Base-by-base conservation (phyloP, 2,888 invertebrate species). In the Habroteleia sp. region DNA sequence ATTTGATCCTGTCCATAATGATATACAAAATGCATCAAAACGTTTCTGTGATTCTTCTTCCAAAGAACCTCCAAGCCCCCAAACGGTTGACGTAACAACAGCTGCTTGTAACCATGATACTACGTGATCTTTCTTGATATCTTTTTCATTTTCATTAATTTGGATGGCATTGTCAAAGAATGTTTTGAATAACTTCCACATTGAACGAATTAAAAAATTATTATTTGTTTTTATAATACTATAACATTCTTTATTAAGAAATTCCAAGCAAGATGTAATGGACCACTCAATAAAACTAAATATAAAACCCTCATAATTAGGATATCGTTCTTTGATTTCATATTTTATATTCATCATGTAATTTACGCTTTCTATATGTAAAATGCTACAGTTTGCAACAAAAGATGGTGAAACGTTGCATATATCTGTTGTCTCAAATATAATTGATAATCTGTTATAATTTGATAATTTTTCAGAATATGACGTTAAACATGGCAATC, bases 381-480 rank as follows among this genome's bases (percentile, higher is more conserved):
- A 89, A 87, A 93, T 91, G 39, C 92, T 92, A 84, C 93, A 93
- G 7, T 91, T 89, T 39, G 92, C 92, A 20, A 93, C 90, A 73
- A 91, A 91, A 3, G 91, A 91, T 23, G 93, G 93, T 2, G 90
- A 90, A 11, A 88, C 89, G 76, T 91, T 89, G 1, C 89, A 85
- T 20, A 92, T 85, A 84, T 91, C 91, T 88, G 90, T 89, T 1
- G 92, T 91, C 85, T 93, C 93, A 82, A 93, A 91, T 77, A 93
- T 90, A 63, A 92, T 85, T 46, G 90, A 90, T 89, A 90, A 90
- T 0, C 88, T 85, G 7, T 87, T 78, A 0, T 89, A 87, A 86
- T 91, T 89, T 69, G 87, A 89, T 54, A 92, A 91, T 72, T 91
- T 91, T 83, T 93, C 92, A 16, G 92, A 92, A 29, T 91, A 91